Conservation (phyloP, 2,797 vertebrate species). For the Trachops cirrhosus region DNA sequence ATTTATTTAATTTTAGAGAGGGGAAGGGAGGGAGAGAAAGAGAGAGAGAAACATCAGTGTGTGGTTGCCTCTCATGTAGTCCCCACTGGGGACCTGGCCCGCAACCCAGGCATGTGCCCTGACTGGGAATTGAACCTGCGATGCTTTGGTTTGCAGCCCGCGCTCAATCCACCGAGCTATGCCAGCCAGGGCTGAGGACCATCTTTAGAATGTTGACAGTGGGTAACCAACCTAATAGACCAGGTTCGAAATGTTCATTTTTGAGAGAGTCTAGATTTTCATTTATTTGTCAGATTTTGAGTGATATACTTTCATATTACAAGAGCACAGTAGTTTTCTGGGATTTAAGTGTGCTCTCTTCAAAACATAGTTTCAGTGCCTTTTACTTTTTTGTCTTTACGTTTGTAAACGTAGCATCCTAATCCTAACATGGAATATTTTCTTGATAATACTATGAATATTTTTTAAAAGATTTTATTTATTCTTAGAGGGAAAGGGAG, state of each 20-base stretch:
- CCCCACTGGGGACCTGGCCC: no score
- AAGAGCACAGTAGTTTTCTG: not conserved
- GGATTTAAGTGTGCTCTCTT: conserved; percentile 32
- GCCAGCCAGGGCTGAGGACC: no score
- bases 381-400: not conserved
- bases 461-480: no score
- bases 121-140: no score
- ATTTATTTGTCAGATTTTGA: not conserved
- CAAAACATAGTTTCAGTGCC: not conserved
- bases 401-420: not conserved
- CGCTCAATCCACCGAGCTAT: no score
- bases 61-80: no score
- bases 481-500: no score
- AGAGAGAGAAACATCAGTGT: no score
- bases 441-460: not conserved
- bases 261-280: conserved; percentile 5
- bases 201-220: not conserved
- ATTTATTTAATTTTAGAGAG: no score
- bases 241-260: conserved; percentile 1
- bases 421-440: not conserved
- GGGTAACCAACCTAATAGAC: not conserved
- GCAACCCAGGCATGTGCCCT: no score
- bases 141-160: no score
- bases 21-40: no score
- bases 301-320: not conserved